Conservation (phyloP, 2,113 vertebrate genomes). For the Macrotus californicus region DNA sequence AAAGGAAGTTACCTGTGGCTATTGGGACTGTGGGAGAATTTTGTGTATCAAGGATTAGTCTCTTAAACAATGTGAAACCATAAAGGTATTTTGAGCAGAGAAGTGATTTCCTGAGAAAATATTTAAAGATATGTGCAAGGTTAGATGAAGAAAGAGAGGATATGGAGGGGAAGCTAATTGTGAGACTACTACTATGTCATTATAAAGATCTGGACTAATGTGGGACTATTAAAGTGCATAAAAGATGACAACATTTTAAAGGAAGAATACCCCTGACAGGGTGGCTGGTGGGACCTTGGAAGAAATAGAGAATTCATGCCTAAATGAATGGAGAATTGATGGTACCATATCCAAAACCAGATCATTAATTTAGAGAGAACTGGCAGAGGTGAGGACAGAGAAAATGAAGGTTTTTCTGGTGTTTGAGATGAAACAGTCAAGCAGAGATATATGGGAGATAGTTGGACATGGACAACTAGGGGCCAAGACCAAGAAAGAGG, state of each 20-base stretch:
- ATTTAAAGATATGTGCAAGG: not conserved
- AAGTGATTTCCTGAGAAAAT: not conserved
- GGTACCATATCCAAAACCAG: not conserved
- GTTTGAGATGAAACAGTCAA: not conserved
- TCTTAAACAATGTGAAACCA: not conserved
- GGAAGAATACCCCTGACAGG: not conserved
- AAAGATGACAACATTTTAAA: not conserved
- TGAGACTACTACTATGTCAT: not conserved
- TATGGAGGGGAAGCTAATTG: not conserved
- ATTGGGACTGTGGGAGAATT: not conserved
- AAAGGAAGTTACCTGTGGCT: not conserved
- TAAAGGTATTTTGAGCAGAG: not conserved
- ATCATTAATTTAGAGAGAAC: not conserved
- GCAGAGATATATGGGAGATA: not conserved
- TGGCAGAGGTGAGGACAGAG: not conserved
- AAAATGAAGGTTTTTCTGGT: not conserved
- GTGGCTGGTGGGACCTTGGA: not conserved
- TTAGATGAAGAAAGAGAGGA: not conserved
- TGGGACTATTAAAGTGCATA: not conserved
- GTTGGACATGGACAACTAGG: not conserved
- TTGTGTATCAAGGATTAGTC: not conserved
- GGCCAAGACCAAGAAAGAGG: not conserved
- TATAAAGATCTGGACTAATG: not conserved
- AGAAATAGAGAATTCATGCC: not conserved
- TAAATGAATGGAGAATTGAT: not conserved